Evolutionary conservation across 2,888 invertebrate species (phyloP).

Genomic region (Sericinus montela): DNA sequence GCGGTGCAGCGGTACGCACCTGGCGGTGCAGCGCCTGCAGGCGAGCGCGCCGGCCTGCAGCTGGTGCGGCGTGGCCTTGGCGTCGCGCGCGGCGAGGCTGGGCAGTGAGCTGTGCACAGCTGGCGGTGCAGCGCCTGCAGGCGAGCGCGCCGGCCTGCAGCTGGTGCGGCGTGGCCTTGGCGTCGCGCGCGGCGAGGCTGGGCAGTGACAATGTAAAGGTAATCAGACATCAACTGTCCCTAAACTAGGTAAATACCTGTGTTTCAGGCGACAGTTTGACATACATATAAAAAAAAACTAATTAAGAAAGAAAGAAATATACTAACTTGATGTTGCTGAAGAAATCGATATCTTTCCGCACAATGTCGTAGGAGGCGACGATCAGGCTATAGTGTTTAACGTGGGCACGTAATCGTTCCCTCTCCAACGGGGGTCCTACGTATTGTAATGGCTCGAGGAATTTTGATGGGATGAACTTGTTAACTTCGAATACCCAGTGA

Average conservation of each 20-base stretch:
- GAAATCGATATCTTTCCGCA: conserved; percentile 96
- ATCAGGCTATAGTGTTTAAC: conserved; percentile 89
- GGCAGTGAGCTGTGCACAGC: conserved; percentile 94
- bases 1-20: conserved; percentile 51
- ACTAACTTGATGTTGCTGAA: conserved; percentile 84
- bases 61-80: conserved; percentile 92
- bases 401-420: conserved; percentile 86
- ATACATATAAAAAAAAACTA: no score
- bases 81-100: conserved; percentile 93
- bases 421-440: conserved; percentile 90
- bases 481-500: conserved; percentile 99
- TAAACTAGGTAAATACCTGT: no score
- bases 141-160: conserved; percentile 94
- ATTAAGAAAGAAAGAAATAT: no score
- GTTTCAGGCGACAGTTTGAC: no score
- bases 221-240: no score
- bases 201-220: no score
- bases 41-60: conserved; percentile 96
- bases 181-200: no score
- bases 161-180: no score
- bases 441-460: conserved; percentile 91
- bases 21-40: conserved; percentile 93
- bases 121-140: conserved; percentile 99
- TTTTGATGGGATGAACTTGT: conserved; percentile 89
- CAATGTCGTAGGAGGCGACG: conserved; percentile 97